These are phyloP conservation scores for Erethizon dorsatum DNA, from an alignment of 2,797 vertebrate species.

Conservation along the genomic window DNA sequence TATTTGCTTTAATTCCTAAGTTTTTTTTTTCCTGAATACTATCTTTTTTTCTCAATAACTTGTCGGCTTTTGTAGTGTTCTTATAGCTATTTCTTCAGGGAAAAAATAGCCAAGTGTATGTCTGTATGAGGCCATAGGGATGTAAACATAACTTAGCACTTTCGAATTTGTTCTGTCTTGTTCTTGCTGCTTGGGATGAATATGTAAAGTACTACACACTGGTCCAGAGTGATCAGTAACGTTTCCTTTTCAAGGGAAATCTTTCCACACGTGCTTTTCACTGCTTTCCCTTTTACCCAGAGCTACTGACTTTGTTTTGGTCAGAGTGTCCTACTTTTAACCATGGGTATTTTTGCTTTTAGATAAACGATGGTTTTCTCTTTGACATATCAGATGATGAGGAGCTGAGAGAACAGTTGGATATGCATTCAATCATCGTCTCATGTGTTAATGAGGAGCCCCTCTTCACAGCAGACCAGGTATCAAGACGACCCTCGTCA, in stretches of 20 bases:
- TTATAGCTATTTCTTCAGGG: conserved; percentile 26
- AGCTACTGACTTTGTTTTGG: background rate
- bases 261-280: background rate
- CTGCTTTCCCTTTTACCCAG: background rate
- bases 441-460: conserved; percentile 97
- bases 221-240: background rate
- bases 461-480: conserved; percentile 98
- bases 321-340: conserved; percentile 38
- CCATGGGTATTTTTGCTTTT: conserved; percentile 61
- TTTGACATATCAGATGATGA: conserved; percentile 98
- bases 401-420: conserved; percentile 97
- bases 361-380: conserved; percentile 93
- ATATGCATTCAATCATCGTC: conserved; percentile 99
- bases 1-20: background rate
- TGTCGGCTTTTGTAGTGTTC: background rate
- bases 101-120: background rate
- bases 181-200: background rate
- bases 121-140: background rate
- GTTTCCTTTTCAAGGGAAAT: background rate
- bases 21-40: background rate
- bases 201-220: too few species aligned
- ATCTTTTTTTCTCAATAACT: background rate
- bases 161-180: background rate
- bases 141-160: background rate
- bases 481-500: conserved; percentile 71